phyloP scores from a whole-genome alignment of 2,888 invertebrate species.

The Blastobasis adustella region DNA sequence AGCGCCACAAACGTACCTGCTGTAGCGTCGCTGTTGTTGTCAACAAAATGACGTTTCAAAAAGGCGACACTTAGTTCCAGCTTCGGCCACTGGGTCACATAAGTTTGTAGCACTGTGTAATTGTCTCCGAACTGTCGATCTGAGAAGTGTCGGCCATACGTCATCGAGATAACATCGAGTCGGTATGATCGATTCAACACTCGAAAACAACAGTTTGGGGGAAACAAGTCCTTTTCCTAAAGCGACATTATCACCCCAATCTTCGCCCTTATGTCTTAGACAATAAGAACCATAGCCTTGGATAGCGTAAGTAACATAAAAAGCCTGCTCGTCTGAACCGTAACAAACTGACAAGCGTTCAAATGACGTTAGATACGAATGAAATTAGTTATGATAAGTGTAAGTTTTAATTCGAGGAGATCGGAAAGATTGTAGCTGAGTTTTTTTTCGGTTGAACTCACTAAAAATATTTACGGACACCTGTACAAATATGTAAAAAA shows the following conservation, averaged over 20 bases:
- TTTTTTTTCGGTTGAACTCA: not conserved
- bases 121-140: constrained; percentile 14
- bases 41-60: no score
- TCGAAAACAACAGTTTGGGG: constrained; percentile 8
- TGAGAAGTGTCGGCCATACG: constrained; percentile 27
- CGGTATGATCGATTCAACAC: constrained; percentile 21
- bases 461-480: no score
- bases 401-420: constrained; percentile 5
- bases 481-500: no score
- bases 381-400: constrained; percentile 6
- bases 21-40: no score
- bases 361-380: constrained; percentile 1
- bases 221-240: not conserved
- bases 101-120: not conserved
- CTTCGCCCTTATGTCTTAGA: not conserved
- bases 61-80: no score
- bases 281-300: not conserved
- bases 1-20: no score
- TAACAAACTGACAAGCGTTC: constrained; percentile 6
- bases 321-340: constrained; percentile 1
- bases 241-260: no score
- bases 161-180: constrained; percentile 35
- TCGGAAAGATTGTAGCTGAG: constrained; percentile 2
- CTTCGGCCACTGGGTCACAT: no score
- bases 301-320: not conserved